Conservation (phyloP, 1,140 invertebrate species). For the Drosophila oshimai region DNA sequence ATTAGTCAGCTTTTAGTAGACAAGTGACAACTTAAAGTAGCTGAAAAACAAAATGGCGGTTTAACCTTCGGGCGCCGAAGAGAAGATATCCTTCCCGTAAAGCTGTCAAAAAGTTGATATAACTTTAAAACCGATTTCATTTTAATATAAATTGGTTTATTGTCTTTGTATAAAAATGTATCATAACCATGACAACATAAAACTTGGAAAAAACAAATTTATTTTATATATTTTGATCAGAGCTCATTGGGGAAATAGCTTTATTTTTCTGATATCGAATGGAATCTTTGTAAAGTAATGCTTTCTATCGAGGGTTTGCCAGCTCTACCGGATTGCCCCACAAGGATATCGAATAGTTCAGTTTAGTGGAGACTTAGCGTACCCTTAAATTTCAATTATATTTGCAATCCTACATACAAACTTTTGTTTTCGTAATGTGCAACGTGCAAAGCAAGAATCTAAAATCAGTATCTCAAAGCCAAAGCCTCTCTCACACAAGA, state of each 20-base stretch:
- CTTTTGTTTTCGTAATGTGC: constrained; percentile 37
- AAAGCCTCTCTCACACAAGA: constrained; percentile 48
- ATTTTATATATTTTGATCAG: no score
- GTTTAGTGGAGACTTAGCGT: neutral
- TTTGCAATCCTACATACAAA: constrained; percentile 11
- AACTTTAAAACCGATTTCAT: no score
- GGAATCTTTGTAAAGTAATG: no score
- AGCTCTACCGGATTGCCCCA: neutral
- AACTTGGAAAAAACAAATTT: no score
- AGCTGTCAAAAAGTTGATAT: neutral
- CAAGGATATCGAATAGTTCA: constrained; percentile 4
- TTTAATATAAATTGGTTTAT: no score
- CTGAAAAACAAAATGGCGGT: neutral
- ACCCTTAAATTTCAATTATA: constrained; percentile 1
- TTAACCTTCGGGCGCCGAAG: neutral
- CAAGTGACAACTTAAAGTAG: neutral
- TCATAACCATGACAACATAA: no score
- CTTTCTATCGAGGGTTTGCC: neutral
- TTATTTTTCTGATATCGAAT: no score
- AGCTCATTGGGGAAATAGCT: no score
- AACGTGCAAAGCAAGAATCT: constrained; percentile 32
- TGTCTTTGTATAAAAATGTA: no score
- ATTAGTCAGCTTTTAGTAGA: constrained; percentile 9
- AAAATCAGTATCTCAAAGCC: constrained; percentile 21
- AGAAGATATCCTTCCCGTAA: neutral